Base-by-base conservation (phyloP, 2,888 invertebrate genomes). In the Hyppa rectilinea region DNA sequence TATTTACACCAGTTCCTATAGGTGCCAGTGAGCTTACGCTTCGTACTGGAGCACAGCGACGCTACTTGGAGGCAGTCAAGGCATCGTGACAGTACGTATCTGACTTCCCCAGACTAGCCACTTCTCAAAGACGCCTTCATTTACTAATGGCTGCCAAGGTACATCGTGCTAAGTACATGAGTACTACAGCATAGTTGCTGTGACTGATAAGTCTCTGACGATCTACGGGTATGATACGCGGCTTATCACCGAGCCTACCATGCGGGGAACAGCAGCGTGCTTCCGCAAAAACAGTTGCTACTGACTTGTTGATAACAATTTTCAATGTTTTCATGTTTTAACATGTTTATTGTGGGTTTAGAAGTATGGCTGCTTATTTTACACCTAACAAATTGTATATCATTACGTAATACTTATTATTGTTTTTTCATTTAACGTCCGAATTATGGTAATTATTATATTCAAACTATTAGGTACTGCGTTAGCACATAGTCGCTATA, bases 191-290 rank as follows among this genome's bases (percentile, higher is more conserved):
- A 34, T 29, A 29, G 43, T 6, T 61, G 38, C 45, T 45, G 36
- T 45, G 14, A 45, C 47, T 29, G 64, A 65, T 76, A 75, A 78
- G 43, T 5, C 9, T 20, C 9, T 20, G 56, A 9, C 31, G 58
- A 77, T 77, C 23, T 45, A 60, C 43, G 36, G 29, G 61, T 14
- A 20, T 49, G 81, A 81, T 70, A 81, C 12, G 5, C 29, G 31
- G 47, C 45, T 77, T 81, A 78, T 81, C 81, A 38, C 14, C 23
- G 2, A 56, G 5, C 17, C 52, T 38, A 36, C 47, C 59, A 63
- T 67, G 75, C 58, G 66, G 79, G 63, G 34, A 43, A 29, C 31
- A 29, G 34, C 12, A 14, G 14, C 38, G n/a, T 58, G 20, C 34
- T 55, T 38, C 45, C 12, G 60, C 36, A 40, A 50, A 47, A 70